Evolutionary conservation across 2,888 invertebrate species (phyloP).

Genomic region (Yponomeuta plumbellus): DNA sequence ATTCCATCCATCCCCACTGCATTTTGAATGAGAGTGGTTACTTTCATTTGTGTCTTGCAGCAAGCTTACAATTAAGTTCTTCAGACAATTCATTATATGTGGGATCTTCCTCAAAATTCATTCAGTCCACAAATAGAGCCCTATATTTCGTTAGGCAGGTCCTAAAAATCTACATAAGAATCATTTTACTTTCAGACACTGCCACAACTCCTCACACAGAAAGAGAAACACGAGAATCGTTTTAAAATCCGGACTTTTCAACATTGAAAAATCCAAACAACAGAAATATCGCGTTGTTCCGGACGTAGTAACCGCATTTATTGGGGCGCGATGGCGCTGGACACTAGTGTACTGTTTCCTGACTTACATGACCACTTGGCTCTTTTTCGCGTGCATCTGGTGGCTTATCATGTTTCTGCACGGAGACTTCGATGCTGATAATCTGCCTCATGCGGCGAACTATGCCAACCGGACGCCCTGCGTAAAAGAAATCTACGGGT

Average conservation of each 20-base stretch:
- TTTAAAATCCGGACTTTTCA: slow-evolving; percentile 90
- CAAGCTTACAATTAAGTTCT: no score
- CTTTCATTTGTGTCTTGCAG: no score
- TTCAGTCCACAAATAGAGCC: no score
- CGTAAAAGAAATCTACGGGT: slow-evolving; percentile 87
- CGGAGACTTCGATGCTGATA: slow-evolving; percentile 85
- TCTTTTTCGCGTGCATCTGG: slow-evolving; percentile 91
- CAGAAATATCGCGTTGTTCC: slow-evolving; percentile 80
- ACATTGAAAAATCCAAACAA: slow-evolving; percentile 86
- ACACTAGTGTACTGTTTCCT: slow-evolving; percentile 89
- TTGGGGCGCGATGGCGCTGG: slow-evolving; percentile 93
- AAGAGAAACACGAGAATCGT: slow-evolving; percentile 72
- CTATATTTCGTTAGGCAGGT: no score
- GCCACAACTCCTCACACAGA: neutral
- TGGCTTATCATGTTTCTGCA: slow-evolving; percentile 93
- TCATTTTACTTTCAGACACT: neutral
- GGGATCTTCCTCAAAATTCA: no score
- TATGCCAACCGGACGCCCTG: slow-evolving; percentile 86
- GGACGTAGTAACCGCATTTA: slow-evolving; percentile 86
- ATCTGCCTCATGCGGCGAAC: slow-evolving; percentile 71
- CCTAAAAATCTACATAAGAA: no score
- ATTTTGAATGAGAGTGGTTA: no score
- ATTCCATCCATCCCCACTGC: no score
- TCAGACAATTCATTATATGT: no score
- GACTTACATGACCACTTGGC: slow-evolving; percentile 90